phyloP scores from a whole-genome alignment of 1,140 invertebrate genomes.

The Platyscapa corneri region DNA sequence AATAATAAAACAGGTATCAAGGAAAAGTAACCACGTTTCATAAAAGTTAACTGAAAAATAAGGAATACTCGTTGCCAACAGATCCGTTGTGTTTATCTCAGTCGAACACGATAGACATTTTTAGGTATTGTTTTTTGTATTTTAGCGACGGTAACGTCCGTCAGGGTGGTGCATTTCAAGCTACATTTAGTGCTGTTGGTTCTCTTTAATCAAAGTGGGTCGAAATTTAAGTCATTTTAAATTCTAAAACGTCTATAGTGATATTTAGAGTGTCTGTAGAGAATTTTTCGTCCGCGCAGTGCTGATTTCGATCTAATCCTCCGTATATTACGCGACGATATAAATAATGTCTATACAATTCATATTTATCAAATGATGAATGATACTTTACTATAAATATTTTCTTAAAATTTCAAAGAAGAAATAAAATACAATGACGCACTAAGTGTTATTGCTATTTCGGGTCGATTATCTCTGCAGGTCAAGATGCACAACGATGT shows the following conservation, averaged over 20 bases:
- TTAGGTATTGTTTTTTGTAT: no score
- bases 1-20: no score
- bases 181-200: no score
- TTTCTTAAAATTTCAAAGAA: slow-evolving; percentile 22
- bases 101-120: no score
- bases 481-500: slow-evolving; percentile 39
- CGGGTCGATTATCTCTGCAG: slow-evolving; percentile 40
- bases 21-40: no score
- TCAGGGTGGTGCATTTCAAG: no score
- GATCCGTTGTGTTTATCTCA: no score
- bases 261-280: background rate
- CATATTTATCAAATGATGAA: background rate
- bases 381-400: slow-evolving; percentile 29
- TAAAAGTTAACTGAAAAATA: no score
- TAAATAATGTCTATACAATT: background rate
- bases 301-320: background rate
- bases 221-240: slow-evolving; percentile 17
- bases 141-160: no score
- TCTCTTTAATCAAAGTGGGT: background rate
- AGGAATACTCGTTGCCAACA: no score
- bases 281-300: background rate
- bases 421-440: slow-evolving; percentile 34
- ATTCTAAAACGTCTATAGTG: background rate
- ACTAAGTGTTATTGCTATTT: slow-evolving; percentile 45
- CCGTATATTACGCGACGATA: background rate